Evolutionary conservation across 1,140 invertebrate genomes (phyloP).

Genomic region (Venturia canescens): DNA sequence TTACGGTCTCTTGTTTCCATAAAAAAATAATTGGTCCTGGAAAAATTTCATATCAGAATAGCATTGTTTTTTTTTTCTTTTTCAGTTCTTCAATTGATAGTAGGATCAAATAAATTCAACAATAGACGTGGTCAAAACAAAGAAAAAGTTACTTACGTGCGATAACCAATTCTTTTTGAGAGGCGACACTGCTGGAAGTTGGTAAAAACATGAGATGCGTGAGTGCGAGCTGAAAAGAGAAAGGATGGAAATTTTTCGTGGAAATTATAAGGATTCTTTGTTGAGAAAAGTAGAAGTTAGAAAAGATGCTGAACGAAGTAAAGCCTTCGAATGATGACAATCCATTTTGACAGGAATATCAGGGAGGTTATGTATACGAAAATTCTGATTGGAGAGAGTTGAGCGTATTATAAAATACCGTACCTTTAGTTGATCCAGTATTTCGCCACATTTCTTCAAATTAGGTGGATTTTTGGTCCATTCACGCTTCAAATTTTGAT

Average conservation of each 20-base stretch:
- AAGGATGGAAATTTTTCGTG: constrained; percentile 46
- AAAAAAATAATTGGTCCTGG: too few relatives aligned
- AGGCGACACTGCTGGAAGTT: constrained; percentile 86
- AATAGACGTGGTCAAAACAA: constrained; percentile 19
- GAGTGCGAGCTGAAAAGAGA: constrained; percentile 83
- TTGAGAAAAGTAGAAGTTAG: constrained; percentile 37
- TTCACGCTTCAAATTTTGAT: constrained; percentile 85
- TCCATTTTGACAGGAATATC: constrained; percentile 65
- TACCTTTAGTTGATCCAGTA: constrained; percentile 87
- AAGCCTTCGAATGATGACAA: constrained; percentile 66
- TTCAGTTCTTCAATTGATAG: too few relatives aligned
- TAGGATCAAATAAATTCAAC: neutral
- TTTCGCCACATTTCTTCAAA: constrained; percentile 84
- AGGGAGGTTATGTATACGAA: constrained; percentile 60
- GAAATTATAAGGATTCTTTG: neutral
- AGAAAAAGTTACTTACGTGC: constrained; percentile 81
- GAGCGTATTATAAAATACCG: constrained; percentile 52
- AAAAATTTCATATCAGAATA: too few relatives aligned
- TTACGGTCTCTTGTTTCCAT: too few relatives aligned
- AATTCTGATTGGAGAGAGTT: neutral
- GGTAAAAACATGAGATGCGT: constrained; percentile 92
- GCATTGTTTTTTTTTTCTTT: too few relatives aligned
- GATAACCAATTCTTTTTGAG: constrained; percentile 91
- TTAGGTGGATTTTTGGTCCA: constrained; percentile 84
- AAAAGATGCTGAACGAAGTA: constrained; percentile 2